Evolutionary conservation across 2,888 invertebrate species (phyloP).

Genomic region (Synanthedon andrenaeformis): DNA sequence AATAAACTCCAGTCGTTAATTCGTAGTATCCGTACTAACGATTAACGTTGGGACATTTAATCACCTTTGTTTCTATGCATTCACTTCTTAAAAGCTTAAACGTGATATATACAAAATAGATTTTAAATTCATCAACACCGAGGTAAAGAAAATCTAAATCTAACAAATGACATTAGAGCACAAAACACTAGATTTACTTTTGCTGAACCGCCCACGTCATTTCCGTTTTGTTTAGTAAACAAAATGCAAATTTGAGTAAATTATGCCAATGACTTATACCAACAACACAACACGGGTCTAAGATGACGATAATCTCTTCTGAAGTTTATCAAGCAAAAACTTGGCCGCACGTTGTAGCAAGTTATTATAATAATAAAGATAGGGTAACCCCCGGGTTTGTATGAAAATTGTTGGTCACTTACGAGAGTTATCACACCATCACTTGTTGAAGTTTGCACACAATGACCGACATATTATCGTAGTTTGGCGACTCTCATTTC

Average conservation of each 20-base stretch:
- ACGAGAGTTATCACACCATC: conserved; percentile 25
- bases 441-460: conserved; percentile 18
- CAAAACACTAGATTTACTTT: conserved; percentile 4
- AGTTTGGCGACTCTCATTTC: conserved; percentile 24
- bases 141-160: no score
- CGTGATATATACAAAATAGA: no score
- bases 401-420: conserved; percentile 32
- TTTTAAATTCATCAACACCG: no score
- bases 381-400: conserved; percentile 26
- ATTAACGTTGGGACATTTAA: conserved; percentile 4
- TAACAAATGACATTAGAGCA: no score
- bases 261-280: conserved; percentile 8
- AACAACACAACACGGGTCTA: conserved; percentile 5
- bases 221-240: conserved; percentile 10
- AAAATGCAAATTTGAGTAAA: conserved; percentile 9
- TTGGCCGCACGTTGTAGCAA: conserved; percentile 30
- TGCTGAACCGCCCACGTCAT: conserved; percentile 1
- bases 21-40: conserved; percentile 3
- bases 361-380: conserved; percentile 25
- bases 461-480: conserved; percentile 23
- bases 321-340: conserved; percentile 27
- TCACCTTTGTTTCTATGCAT: conserved; percentile 3
- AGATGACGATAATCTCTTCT: conserved; percentile 22
- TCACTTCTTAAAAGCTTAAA: conserved; percentile 1
- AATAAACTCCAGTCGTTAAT: conserved; percentile 4